Evolutionary conservation across 1,140 invertebrate genomes (phyloP), one percentile per base, ranked within the genome.

Genomic region (Drosophila rufa): DNA sequence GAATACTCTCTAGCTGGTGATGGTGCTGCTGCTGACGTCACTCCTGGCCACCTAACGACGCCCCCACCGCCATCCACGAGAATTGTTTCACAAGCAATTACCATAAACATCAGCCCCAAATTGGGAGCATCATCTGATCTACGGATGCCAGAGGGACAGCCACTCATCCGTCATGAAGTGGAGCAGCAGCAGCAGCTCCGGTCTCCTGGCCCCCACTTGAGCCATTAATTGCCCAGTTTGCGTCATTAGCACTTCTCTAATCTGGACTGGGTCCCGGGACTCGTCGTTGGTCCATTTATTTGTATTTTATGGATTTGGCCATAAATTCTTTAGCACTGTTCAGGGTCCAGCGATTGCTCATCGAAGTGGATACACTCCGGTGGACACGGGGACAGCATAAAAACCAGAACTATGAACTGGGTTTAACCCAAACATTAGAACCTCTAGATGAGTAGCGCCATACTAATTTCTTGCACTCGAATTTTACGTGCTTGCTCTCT

Each of bases 71-170:
- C 46, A 56, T 40, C 9, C 74, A 53, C 25, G 55, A 33, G 55
- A 75, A 78, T 68, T 80, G 78, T 81, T 84, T 84, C 78, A 85
- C 78, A 89, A 84, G 81, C 79, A 81, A 85, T 89, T 89, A 81
- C 62, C 67, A 90, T 85, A 89, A 89, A 90, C 85, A 90, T 89
- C 69, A 90, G 80, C 66, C 79, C 79, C 47, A 57, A 89, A 90
- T 90, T 81, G 78, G 75, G 79, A 90, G 76, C 81, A 90, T 60
- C 80, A 76, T 80, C 68, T 56, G 67, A 71, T 67, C 64, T 53
- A 51, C 42, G 30, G 53, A 56, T 56, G 53, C 47, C 58, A 61
- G 38, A 56, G 59, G 75, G 71, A 55, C 66, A 82, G 40, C 51
- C 66, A 74, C 79, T 64, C 56, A 69, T 80, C 58, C 67, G 75